These are phyloP conservation scores for Gari tellinella DNA, from an alignment of 2,888 invertebrate species.

Conservation along the genomic window DNA sequence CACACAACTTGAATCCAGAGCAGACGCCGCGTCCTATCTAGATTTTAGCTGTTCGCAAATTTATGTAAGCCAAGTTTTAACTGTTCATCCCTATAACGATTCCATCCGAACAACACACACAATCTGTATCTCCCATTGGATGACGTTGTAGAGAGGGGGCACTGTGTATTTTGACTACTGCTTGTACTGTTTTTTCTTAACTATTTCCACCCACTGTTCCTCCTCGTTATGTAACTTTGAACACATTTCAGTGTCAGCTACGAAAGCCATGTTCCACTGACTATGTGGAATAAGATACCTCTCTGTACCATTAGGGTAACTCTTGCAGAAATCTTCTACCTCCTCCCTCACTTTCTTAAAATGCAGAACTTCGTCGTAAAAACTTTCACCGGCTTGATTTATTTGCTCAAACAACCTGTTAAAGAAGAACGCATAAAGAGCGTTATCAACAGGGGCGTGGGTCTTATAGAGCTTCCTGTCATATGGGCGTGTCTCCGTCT, in stretches of 20 bases:
- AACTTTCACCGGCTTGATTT: conserved; percentile 40
- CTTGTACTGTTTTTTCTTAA: conserved; percentile 37
- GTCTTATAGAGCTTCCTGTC: conserved; percentile 37
- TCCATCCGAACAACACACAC: no score
- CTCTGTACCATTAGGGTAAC: conserved; percentile 37
- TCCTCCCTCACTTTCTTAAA: conserved; percentile 54
- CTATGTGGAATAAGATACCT: conserved; percentile 28
- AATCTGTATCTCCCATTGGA: no score
- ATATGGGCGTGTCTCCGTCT: conserved; percentile 38
- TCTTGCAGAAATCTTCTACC: conserved; percentile 54
- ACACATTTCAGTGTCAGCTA: conserved; percentile 31
- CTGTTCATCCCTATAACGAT: no score
- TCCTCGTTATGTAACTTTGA: conserved; percentile 34
- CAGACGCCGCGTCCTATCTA: no score
- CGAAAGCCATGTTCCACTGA: conserved; percentile 26
- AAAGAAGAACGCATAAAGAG: conserved; percentile 60
- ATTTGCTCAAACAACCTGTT: conserved; percentile 54
- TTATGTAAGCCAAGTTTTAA: no score
- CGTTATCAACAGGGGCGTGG: conserved; percentile 53
- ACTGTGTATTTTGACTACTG: no score
- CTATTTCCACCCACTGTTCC: conserved; percentile 46
- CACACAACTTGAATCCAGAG: no score
- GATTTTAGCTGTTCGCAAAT: no score
- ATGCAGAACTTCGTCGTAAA: conserved; percentile 55
- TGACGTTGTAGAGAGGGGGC: no score